A percentile compares a stretch with the other conserved stretches of the same genome.
Evolutionary conservation across 2,888 invertebrate genomes (phyloP).

Genomic region (Selenia dentaria): DNA sequence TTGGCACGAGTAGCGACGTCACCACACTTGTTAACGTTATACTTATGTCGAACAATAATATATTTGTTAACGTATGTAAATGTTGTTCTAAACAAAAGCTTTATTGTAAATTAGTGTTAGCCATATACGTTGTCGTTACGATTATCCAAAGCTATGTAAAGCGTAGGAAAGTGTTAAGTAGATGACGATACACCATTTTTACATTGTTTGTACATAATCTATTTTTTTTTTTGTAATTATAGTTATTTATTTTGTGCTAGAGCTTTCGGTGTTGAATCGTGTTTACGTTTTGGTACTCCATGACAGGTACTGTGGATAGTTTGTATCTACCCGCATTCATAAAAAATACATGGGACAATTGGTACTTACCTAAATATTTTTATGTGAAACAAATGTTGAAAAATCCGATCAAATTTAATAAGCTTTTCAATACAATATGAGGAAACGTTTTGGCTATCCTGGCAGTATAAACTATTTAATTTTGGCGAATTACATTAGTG

Average conservation of each 20-base stretch:
- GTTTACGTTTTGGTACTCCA: conserved; percentile 61
- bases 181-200: conserved; percentile 51
- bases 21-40: conserved; percentile 56
- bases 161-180: conserved; percentile 56
- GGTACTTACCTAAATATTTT: too few relatives aligned
- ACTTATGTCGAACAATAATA: conserved; percentile 53
- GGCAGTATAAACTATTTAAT: too few relatives aligned
- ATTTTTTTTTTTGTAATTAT: conserved; percentile 63
- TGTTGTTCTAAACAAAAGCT: conserved; percentile 79
- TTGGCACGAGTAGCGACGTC: conserved; percentile 38
- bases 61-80: conserved; percentile 74
- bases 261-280: conserved; percentile 66
- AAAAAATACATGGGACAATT: too few relatives aligned
- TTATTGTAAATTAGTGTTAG: conserved; percentile 81
- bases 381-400: too few relatives aligned
- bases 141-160: conserved; percentile 78
- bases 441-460: too few relatives aligned
- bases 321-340: conserved; percentile 9
- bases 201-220: conserved; percentile 59
- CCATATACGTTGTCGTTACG: conserved; percentile 69
- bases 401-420: too few relatives aligned
- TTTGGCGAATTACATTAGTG: too few relatives aligned
- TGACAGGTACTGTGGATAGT: conserved; percentile 63
- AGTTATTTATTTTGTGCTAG: conserved; percentile 77
- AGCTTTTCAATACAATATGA: too few relatives aligned